Evolutionary conservation across 2,888 invertebrate species (phyloP).

Genomic region (Sesia bembeciformis): DNA sequence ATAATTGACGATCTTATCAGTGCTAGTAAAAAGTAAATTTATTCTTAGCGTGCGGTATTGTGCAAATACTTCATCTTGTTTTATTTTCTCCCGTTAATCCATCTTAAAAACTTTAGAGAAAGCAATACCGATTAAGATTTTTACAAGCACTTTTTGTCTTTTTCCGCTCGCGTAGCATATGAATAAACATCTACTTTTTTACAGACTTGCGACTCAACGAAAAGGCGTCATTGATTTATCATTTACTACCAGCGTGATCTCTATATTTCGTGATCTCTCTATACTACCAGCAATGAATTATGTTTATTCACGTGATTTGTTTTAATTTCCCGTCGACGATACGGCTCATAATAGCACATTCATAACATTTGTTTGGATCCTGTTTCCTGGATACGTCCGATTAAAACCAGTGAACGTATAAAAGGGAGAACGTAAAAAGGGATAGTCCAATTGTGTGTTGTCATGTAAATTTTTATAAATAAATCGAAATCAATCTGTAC

Average conservation of each 20-base stretch:
- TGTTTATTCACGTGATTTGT: neutral
- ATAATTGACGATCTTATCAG: too few relatives aligned
- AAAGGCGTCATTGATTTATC: too few relatives aligned
- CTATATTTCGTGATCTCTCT: neutral
- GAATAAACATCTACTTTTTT: neutral
- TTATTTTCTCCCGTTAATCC: neutral
- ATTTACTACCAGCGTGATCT: neutral
- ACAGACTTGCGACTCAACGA: neutral
- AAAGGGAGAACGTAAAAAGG: neutral
- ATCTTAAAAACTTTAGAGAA: neutral
- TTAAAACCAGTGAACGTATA: neutral
- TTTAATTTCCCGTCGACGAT: neutral
- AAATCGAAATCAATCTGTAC: too few relatives aligned
- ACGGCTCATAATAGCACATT: too few relatives aligned
- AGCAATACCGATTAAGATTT: slow-evolving; percentile 1
- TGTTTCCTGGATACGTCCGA: neutral
- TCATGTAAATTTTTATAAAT: too few relatives aligned
- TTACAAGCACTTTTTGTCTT: neutral
- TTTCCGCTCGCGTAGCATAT: neutral
- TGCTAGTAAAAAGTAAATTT: too few relatives aligned
- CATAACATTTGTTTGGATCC: neutral
- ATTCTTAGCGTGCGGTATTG: too few relatives aligned
- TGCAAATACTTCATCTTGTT: neutral
- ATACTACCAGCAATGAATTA: too few relatives aligned
- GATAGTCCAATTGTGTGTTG: neutral